Base-by-base conservation (phyloP, 1,140 invertebrate genomes). In the Geopemphigus sp. region DNA sequence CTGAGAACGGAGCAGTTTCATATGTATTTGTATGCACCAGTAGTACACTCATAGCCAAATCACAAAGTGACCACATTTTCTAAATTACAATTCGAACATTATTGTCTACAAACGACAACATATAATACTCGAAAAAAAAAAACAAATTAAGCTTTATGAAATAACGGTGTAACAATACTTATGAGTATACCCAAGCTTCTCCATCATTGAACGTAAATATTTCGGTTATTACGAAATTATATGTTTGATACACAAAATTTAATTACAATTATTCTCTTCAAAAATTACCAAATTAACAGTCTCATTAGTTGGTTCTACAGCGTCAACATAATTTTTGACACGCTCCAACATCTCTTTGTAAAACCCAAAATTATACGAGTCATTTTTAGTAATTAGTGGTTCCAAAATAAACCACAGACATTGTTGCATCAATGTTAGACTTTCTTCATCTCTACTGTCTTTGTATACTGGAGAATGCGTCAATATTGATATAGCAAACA, bases 61-160 rank as follows among this genome's bases (percentile, higher is more conserved):
- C 97, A 88, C 96, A 98, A 70, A 97, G 91, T 59, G 95, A 93
- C 92, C 95, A 98, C 83, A 99, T 87, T 94, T 96, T 98, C 94
- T 97, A 85, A 10, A 88, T 86, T 80, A 84, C 84, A 82, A 19
- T 63, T 61, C 26, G 6, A 29, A 39, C 3, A 39, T 39, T 8
- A 39, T 39, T 39, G 8, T 39, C 8, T 39, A 39, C 8, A 39
- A 26, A 1, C 17, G 17, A 29, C 5, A 61, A 10, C 0, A 19
- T 61, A 17, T 61, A 8, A 29, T 29, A 61, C 1, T 59, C n/a
- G n/a, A 26, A 24, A 12, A 12, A 12, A 15, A 59, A 26, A 54
- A 56, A 19, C 2, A 4, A 4, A 4, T 39, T 39, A 39, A 39
- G 8, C 8, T 39, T 39, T 39, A 39, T 8, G 8, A 39, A 8